Conservation (phyloP, 2,113 vertebrate species). For the Cisticola juncidis region DNA sequence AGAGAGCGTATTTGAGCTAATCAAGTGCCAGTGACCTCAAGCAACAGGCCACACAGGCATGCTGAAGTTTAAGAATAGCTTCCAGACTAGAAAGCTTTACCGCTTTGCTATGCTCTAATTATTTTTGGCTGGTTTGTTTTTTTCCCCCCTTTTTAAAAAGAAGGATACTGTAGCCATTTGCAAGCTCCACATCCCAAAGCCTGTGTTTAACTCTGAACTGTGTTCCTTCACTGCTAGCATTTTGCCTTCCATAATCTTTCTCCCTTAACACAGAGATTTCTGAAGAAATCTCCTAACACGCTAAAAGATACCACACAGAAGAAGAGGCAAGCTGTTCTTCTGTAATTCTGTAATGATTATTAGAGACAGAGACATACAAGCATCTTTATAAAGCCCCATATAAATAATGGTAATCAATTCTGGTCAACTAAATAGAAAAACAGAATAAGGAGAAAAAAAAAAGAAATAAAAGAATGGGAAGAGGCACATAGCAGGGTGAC, state of each 20-base stretch:
- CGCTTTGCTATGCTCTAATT: neutral
- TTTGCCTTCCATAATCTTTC: neutral
- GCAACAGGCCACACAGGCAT: neutral
- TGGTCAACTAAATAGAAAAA: neutral
- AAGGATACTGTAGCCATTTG: neutral
- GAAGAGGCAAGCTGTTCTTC: neutral
- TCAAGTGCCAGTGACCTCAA: neutral
- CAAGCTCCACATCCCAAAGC: neutral
- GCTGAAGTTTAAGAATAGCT: neutral
- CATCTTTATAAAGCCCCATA: neutral
- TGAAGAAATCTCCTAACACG: neutral
- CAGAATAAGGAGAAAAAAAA: fast-evolving
- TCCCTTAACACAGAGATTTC: neutral
- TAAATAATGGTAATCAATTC: neutral
- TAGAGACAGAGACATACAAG: neutral
- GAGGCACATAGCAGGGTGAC: neutral
- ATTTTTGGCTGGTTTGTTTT: neutral
- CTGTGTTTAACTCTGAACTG: neutral
- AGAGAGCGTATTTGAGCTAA: neutral
- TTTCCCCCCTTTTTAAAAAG: neutral
- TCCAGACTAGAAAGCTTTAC: neutral
- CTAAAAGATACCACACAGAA: neutral
- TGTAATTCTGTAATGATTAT: neutral
- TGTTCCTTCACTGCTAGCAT: neutral
- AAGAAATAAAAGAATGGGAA: fast-evolving